phyloP scores from a whole-genome alignment of 2,113 vertebrate genomes.

The Cheirogaleus medius region DNA sequence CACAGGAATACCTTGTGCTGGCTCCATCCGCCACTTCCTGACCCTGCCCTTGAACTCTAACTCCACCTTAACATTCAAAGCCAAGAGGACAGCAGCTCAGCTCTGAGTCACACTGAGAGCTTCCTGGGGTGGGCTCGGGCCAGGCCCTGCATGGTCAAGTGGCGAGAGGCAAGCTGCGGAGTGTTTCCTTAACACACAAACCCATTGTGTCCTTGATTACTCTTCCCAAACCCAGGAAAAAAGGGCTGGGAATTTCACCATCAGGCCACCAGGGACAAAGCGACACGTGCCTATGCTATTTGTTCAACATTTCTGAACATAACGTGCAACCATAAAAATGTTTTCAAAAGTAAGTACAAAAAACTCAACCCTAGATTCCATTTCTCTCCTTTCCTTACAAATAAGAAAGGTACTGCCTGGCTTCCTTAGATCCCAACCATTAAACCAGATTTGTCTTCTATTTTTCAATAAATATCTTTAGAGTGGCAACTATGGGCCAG shows the following conservation, averaged over 20 bases:
- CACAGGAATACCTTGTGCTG: conserved; percentile 68
- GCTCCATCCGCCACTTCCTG: conserved; percentile 65
- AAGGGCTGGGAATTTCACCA: conserved; percentile 76
- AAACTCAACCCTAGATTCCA: conserved; percentile 57
- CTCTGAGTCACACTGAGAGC: conserved; percentile 60
- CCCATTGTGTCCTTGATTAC: conserved; percentile 75
- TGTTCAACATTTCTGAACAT: conserved; percentile 67
- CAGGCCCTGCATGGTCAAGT: neutral
- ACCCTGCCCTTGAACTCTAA: conserved; percentile 76
- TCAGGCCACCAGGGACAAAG: conserved; percentile 67
- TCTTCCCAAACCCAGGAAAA: conserved; percentile 74
- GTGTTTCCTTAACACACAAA: conserved; percentile 78
- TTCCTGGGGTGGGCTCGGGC: conserved; percentile 68
- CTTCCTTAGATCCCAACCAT: conserved; percentile 6
- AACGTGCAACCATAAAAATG: conserved; percentile 61
- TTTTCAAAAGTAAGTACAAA: conserved; percentile 74
- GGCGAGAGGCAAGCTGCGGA: conserved; percentile 62
- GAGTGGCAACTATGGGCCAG: neutral
- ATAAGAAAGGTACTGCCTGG: neutral
- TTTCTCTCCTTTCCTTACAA: neutral
- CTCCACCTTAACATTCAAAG: conserved; percentile 64
- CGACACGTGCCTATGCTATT: conserved; percentile 70
- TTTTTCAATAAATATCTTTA: neutral
- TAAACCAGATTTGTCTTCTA: neutral
- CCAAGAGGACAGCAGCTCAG: conserved; percentile 75